A percentile compares a stretch with the other conserved stretches of the same genome.
phyloP scores from a whole-genome alignment of 2,797 vertebrate genomes.

The Sphenopsis melanotis region DNA sequence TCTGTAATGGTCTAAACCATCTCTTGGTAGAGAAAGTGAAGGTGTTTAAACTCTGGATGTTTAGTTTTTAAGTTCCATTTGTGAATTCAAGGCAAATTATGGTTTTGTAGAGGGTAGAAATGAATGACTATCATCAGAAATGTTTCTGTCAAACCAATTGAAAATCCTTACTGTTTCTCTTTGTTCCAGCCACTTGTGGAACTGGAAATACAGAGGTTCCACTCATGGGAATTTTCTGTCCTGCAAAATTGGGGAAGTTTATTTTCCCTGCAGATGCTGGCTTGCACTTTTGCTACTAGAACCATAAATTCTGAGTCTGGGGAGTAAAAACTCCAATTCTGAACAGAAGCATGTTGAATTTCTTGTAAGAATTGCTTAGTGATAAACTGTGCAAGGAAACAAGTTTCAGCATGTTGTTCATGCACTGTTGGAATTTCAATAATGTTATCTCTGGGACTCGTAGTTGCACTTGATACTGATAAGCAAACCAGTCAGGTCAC shows the following conservation, averaged over 20 bases:
- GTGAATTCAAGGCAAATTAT: neutral
- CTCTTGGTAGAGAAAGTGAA: neutral
- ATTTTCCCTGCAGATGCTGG: neutral
- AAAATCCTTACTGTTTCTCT: neutral
- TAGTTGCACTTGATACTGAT: constrained; percentile 33
- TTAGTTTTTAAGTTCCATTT: neutral
- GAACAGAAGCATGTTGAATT: neutral
- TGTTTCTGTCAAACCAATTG: neutral
- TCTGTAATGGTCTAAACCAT: neutral
- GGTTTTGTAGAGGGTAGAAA: neutral
- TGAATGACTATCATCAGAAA: neutral
- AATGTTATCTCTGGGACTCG: neutral
- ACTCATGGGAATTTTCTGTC: neutral
- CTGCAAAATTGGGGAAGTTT: neutral
- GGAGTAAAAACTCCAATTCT: neutral
- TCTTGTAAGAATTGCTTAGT: neutral
- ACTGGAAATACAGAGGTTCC: neutral
- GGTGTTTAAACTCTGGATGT: neutral
- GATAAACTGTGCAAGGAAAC: neutral
- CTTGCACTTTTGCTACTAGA: neutral
- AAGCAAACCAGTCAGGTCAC: constrained; percentile 3
- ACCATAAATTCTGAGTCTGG: neutral
- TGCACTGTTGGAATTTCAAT: constrained; percentile 27
- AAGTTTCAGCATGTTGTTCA: constrained; percentile 9
- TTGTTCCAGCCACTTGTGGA: neutral